Base-by-base conservation (phyloP, 2,888 invertebrate genomes). In the Standfussiana lucernea region DNA sequence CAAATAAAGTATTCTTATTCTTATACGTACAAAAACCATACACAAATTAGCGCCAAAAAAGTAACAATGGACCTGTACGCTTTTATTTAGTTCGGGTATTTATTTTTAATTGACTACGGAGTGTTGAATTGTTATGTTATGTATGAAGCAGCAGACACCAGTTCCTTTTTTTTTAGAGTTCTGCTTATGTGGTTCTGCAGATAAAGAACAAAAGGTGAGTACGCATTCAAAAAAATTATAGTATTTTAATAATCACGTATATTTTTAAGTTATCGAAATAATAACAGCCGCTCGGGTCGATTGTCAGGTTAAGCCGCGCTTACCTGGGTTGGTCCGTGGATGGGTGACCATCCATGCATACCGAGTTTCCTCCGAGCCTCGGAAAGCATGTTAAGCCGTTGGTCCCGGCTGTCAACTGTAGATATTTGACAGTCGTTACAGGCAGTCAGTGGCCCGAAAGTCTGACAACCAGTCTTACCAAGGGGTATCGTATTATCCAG, bases 11-110 rank as follows among this genome's bases (percentile, higher is more conserved):
- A n/a, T n/a, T n/a, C n/a, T n/a, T n/a, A n/a, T n/a, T n/a, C n/a
- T n/a, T n/a, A n/a, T 61, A 47, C 15, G 13, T 40, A 56, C 28
- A 35, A 61, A 61, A 40, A 59, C 32, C 21, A 35, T 28, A 35
- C n/a, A 15, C 35, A 77, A 77, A 69, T 32, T 28, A 50, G 50
- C 6, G 21, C 1, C 8, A 50, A 35, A 69, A 35, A 77, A 28
- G 15, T 42, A 62, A 62, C 24, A 77, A 61, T 28, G 21, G 59
- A n/a, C 64, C 1, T 37, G 7, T n/a, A 61, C 32, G 18, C 24
- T 28, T 28, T 24, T 32, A 69, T 32, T 69, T 61, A 13, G 24
- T 35, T 18, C 4, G 5, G 11, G 35, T 24, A 62, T 24, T 42
- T 62, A 42, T 59, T 69, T 69, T 59, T 32, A 53, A 65, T 35